These are phyloP conservation scores for Blennius ocellaris DNA, from an alignment of 2,113 vertebrate genomes.

Conservation along the genomic window DNA sequence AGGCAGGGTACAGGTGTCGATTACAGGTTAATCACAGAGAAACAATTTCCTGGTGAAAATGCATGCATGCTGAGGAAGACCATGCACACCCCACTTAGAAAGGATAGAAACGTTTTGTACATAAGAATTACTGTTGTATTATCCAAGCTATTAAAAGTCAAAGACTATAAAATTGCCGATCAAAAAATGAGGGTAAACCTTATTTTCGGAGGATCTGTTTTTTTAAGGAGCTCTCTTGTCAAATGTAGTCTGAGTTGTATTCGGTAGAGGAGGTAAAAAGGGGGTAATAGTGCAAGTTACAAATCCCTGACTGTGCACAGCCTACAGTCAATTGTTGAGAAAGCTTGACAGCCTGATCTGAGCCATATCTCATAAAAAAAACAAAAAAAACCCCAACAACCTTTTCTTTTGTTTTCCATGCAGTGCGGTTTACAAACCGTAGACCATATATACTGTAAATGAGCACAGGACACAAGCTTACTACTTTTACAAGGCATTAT, in stretches of 20 bases:
- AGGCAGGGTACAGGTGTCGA: too few relatives aligned
- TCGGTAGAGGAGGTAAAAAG: background rate
- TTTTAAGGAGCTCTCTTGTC: background rate
- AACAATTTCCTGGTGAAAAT: too few relatives aligned
- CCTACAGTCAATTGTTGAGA: background rate
- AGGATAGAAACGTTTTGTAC: too few relatives aligned
- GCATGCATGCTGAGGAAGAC: too few relatives aligned
- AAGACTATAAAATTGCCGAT: too few relatives aligned
- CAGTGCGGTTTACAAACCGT: constrained; percentile 28
- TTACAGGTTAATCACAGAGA: too few relatives aligned
- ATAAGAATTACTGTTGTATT: too few relatives aligned
- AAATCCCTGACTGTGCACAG: constrained; percentile 8
- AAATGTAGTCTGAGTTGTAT: background rate
- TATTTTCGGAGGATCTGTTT: background rate
- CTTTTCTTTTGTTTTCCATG: background rate
- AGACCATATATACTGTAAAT: constrained; percentile 51
- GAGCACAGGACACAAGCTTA: constrained; percentile 54
- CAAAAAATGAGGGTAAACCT: background rate
- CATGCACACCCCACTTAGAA: too few relatives aligned
- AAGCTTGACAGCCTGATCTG: constrained; percentile 21
- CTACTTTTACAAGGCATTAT: constrained; percentile 68
- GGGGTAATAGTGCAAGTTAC: constrained; percentile 12
- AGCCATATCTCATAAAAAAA: constrained; percentile 34
- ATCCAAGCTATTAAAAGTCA: too few relatives aligned
- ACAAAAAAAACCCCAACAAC: too few relatives aligned